Evolutionary conservation across 2,797 vertebrate genomes (phyloP).

Genomic region (Danio kyathit): DNA sequence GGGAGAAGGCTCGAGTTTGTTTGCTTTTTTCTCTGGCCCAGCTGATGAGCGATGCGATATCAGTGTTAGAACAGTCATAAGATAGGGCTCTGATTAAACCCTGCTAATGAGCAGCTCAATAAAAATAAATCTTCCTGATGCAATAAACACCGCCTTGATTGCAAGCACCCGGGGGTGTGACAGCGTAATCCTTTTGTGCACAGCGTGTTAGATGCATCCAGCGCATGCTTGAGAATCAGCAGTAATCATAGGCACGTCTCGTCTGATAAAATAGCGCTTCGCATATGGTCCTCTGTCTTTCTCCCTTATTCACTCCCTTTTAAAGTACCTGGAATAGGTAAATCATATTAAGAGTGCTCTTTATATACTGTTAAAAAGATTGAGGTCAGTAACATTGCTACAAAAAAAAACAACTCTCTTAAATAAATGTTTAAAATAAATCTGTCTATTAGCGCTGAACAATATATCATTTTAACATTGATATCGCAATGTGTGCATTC

Average conservation of each 20-base stretch:
- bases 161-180: conserved; percentile 63
- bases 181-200: conserved; percentile 66
- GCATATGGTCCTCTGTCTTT: conserved; percentile 29
- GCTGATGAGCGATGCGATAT: conserved; percentile 56
- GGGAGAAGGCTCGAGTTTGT: conserved; percentile 30
- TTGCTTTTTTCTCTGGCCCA: conserved; percentile 37
- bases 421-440: background rate
- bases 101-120: conserved; percentile 69
- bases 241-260: conserved; percentile 46
- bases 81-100: conserved; percentile 65
- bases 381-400: background rate
- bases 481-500: too few relatives aligned
- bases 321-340: background rate
- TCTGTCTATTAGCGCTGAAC: too few relatives aligned
- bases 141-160: conserved; percentile 67
- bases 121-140: conserved; percentile 66
- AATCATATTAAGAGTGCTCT: background rate
- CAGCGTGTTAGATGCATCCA: conserved; percentile 46
- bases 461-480: too few relatives aligned
- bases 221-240: conserved; percentile 51
- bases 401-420: background rate
- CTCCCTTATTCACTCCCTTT: background rate
- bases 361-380: background rate
- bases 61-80: conserved; percentile 60
- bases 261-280: conserved; percentile 50